Conservation (phyloP, 2,888 invertebrate genomes). For the Thumatha senex region DNA sequence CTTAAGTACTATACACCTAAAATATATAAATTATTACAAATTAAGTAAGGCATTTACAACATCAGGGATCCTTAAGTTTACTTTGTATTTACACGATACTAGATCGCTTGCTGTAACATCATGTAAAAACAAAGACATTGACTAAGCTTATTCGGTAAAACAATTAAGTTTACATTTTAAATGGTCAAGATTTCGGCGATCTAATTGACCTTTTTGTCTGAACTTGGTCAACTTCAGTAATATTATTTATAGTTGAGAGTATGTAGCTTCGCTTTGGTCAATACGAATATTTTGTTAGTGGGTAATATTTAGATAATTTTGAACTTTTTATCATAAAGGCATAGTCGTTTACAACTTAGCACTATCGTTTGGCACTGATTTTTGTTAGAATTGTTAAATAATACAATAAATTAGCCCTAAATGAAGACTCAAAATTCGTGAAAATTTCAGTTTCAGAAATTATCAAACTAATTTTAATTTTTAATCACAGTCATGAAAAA, state of each 20-base stretch:
- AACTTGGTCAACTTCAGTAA: slow-evolving; percentile 33
- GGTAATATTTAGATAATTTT: slow-evolving; percentile 62
- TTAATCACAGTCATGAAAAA: slow-evolving; percentile 78
- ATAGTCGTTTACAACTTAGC: slow-evolving; percentile 78
- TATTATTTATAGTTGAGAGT: slow-evolving; percentile 29
- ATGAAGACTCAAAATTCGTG: slow-evolving; percentile 59
- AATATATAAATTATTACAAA: slow-evolving; percentile 84
- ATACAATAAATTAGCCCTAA: slow-evolving; percentile 65
- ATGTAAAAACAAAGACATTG: slow-evolving; percentile 79
- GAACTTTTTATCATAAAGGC: slow-evolving; percentile 68
- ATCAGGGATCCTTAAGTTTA: slow-evolving; percentile 78
- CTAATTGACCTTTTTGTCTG: slow-evolving; percentile 68
- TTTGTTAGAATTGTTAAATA: slow-evolving; percentile 66
- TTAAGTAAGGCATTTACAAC: slow-evolving; percentile 84
- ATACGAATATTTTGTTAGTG: slow-evolving; percentile 45
- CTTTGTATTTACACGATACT: slow-evolving; percentile 79
- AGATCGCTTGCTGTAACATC: slow-evolving; percentile 68
- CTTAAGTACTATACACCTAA: slow-evolving; percentile 84
- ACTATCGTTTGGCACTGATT: slow-evolving; percentile 81
- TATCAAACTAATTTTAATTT: slow-evolving; percentile 60
- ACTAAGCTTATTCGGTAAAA: slow-evolving; percentile 82
- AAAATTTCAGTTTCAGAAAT: slow-evolving; percentile 63
- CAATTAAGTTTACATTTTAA: slow-evolving; percentile 75
- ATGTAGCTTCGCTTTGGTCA: slow-evolving; percentile 71
- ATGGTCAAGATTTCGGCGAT: slow-evolving; percentile 84